These are phyloP conservation scores for Protodeltote pygarga DNA, from an alignment of 2,888 invertebrate genomes.

Conservation along the genomic window DNA sequence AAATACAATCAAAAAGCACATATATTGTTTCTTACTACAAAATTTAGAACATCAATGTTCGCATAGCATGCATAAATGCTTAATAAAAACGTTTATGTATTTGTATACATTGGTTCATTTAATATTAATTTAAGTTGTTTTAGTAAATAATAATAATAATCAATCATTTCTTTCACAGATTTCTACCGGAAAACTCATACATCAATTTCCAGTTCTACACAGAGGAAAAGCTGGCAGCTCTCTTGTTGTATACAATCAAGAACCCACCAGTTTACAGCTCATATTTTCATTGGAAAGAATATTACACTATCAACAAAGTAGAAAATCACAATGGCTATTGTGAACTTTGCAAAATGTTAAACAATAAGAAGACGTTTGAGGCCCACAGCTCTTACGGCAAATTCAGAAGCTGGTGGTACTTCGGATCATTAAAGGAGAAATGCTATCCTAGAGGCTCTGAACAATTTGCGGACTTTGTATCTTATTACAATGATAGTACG, in stretches of 20 bases:
- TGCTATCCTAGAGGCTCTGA: constrained; percentile 60
- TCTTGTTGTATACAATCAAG: constrained; percentile 57
- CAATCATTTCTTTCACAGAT: constrained; percentile 59
- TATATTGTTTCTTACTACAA: too few species aligned
- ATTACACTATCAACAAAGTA: constrained; percentile 59
- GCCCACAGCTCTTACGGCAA: constrained; percentile 48
- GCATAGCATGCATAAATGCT: too few species aligned
- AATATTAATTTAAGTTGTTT: too few species aligned
- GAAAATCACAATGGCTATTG: constrained; percentile 62
- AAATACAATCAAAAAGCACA: too few species aligned
- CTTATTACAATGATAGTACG: too few species aligned
- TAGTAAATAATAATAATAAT: too few species aligned
- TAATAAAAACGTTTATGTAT: neutral
- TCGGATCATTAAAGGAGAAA: constrained; percentile 48
- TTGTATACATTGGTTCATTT: too few species aligned
- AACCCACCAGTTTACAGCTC: constrained; percentile 57
- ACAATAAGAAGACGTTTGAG: constrained; percentile 49
- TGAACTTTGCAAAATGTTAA: constrained; percentile 64
- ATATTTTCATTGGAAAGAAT: constrained; percentile 66
- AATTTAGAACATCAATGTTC: too few species aligned
- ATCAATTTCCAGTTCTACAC: constrained; percentile 54
- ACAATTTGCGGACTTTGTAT: constrained; percentile 40
- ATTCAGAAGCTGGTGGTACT: constrained; percentile 75
- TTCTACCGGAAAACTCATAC: constrained; percentile 73
- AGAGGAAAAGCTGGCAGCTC: constrained; percentile 57